A percentile compares a stretch with the other conserved stretches of the same genome.
Conservation (phyloP, 2,797 vertebrate species). For the Poecilia wingei region DNA sequence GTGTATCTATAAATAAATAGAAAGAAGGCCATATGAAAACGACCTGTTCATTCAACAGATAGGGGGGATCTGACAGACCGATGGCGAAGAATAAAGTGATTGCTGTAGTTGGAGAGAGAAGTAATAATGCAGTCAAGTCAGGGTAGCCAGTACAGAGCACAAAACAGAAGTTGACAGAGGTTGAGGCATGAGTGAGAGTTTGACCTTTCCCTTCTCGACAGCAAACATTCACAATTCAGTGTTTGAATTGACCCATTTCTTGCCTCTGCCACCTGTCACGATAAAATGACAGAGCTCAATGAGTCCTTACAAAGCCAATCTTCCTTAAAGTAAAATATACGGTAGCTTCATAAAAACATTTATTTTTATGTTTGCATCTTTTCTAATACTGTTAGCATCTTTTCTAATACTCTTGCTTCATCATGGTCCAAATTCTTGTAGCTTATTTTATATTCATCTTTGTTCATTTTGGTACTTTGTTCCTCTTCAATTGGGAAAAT, state of each 20-base stretch:
- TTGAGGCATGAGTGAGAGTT: slow-evolving; percentile 43
- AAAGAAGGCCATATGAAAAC: slow-evolving; percentile 22
- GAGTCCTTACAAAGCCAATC: neutral
- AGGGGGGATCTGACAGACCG: slow-evolving; percentile 1
- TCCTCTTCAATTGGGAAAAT: neutral
- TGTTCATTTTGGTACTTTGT: neutral
- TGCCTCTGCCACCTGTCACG: slow-evolving; percentile 38
- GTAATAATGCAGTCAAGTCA: slow-evolving; percentile 20
- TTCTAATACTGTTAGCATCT: neutral
- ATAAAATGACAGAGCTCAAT: slow-evolving; percentile 59
- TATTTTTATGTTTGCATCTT: neutral
- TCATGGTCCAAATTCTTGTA: neutral
- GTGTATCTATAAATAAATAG: slow-evolving; percentile 40
- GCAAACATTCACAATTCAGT: slow-evolving; percentile 61
- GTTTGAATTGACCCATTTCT: slow-evolving; percentile 59
- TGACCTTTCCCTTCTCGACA: slow-evolving; percentile 69
- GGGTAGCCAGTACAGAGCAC: slow-evolving; percentile 2
- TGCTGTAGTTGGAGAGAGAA: slow-evolving; percentile 8
- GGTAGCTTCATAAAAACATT: slow-evolving; percentile 6
- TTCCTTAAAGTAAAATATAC: slow-evolving; percentile 9
- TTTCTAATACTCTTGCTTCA: neutral
- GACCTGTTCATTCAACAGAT: slow-evolving; percentile 24
- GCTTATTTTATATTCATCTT: neutral
- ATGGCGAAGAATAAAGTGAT: slow-evolving; percentile 11
- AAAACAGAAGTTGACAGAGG: slow-evolving; percentile 45